Conservation (phyloP, 2,797 vertebrate genomes). For the Pelobates cultripes region DNA sequence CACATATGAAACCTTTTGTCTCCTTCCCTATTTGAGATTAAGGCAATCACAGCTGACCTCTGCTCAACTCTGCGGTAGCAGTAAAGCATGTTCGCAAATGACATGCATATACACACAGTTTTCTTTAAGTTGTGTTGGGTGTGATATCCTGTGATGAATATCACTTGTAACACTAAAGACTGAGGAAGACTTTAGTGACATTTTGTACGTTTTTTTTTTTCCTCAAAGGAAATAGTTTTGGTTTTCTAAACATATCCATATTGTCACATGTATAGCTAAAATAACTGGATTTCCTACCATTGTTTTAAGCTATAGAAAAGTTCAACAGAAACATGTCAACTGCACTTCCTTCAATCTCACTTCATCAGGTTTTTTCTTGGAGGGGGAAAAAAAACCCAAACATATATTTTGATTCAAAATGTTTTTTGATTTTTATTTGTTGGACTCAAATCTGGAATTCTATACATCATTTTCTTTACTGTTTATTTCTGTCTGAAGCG, state of each 20-base stretch:
- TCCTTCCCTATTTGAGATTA: too few relatives aligned
- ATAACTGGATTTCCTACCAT: conserved; percentile 35
- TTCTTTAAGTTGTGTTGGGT: background rate
- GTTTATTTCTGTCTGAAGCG: too few relatives aligned
- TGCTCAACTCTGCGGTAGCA: too few relatives aligned
- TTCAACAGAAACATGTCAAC: conserved; percentile 9
- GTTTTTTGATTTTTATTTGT: too few relatives aligned
- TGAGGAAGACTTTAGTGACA: background rate
- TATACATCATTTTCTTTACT: too few relatives aligned
- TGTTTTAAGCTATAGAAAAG: conserved; percentile 31
- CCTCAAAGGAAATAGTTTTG: conserved; percentile 23
- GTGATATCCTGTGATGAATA: conserved; percentile 8
- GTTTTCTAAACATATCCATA: conserved; percentile 17
- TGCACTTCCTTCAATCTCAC: conserved; percentile 17
- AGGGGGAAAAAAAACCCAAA: background rate
- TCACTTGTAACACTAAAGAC: background rate
- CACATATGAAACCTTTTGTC: too few relatives aligned
- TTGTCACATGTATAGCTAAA: conserved; percentile 21
- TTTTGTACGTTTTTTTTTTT: conserved; percentile 5
- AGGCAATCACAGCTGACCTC: too few relatives aligned
- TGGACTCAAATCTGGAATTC: too few relatives aligned
- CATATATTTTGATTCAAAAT: too few relatives aligned
- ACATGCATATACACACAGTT: too few relatives aligned
- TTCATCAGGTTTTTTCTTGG: background rate
- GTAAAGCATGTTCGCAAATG: too few relatives aligned